These are phyloP conservation scores for Xylocampa areola DNA, from an alignment of 2,888 invertebrate species.

Conservation along the genomic window DNA sequence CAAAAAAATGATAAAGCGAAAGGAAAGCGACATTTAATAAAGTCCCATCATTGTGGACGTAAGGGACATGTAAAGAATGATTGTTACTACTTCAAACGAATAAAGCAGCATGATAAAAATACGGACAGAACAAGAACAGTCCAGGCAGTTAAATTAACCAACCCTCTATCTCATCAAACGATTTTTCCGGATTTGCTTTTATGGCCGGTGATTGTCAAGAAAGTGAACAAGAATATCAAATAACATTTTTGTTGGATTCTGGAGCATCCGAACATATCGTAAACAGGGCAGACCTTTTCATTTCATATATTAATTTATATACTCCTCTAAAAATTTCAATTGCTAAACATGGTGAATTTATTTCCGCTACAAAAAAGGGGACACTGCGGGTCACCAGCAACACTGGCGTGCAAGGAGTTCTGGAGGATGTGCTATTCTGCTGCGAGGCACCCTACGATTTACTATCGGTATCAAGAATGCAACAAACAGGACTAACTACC, in stretches of 20 bases:
- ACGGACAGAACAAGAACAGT: conserved; percentile 29
- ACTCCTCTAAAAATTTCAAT: conserved; percentile 62
- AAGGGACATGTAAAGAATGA: conserved; percentile 62
- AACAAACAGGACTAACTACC: conserved; percentile 1
- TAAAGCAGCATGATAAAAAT: conserved; percentile 9
- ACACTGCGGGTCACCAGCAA: conserved; percentile 59
- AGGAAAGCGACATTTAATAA: conserved; percentile 11
- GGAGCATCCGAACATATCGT: conserved; percentile 50
- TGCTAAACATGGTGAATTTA: conserved; percentile 60
- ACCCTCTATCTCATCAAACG: conserved; percentile 14
- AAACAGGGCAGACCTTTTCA: conserved; percentile 40
- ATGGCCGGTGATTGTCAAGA: not conserved
- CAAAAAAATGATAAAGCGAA: not conserved
- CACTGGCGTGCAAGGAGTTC: conserved; percentile 42
- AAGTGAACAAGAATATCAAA: not conserved
- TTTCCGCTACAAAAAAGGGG: conserved; percentile 63
- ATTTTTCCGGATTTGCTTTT: conserved; percentile 15
- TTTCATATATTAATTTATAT: conserved; percentile 2
- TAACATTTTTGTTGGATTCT: conserved; percentile 2
- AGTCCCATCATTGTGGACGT: conserved; percentile 65
- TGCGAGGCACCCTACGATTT: conserved; percentile 61
- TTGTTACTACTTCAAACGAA: conserved; percentile 57
- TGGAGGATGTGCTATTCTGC: conserved; percentile 58
- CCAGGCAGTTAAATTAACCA: conserved; percentile 35
- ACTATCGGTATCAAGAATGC: conserved; percentile 23